A percentile compares a stretch with the other conserved stretches of the same genome.
Conservation (phyloP, 1,140 invertebrate species). For the Drosophila rufa region DNA sequence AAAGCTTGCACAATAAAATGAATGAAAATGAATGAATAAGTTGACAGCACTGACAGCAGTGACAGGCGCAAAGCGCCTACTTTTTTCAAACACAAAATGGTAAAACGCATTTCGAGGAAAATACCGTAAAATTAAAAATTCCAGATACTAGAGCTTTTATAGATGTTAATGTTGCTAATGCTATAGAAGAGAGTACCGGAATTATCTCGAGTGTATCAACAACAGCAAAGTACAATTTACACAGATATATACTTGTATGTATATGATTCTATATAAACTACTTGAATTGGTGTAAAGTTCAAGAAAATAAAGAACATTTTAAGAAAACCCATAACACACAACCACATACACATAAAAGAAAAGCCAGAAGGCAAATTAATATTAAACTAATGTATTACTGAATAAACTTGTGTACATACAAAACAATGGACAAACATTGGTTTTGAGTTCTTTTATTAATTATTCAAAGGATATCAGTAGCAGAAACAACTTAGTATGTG, state of each 20-base stretch:
- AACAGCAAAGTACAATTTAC: constrained; percentile 73
- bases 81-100: too few species aligned
- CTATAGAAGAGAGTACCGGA: constrained; percentile 24
- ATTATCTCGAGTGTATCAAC: constrained; percentile 15
- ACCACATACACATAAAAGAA: constrained; percentile 18
- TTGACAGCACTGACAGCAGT: too few species aligned
- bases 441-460: background rate
- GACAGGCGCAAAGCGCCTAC: too few species aligned
- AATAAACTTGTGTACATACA: constrained; percentile 80
- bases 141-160: constrained; percentile 19
- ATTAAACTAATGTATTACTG: constrained; percentile 68
- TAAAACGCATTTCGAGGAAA: too few species aligned
- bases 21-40: too few species aligned
- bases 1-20: too few species aligned
- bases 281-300: constrained; percentile 37
- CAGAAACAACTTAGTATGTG: too few species aligned
- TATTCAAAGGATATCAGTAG: too few species aligned
- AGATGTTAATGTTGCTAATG: constrained; percentile 57
- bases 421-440: constrained; percentile 30
- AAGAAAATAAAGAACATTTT: constrained; percentile 12
- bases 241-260: constrained; percentile 48
- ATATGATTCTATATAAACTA: constrained; percentile 33
- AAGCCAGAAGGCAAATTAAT: constrained; percentile 9
- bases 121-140: too few species aligned
- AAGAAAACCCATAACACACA: constrained; percentile 20